phyloP scores from a whole-genome alignment of 2,797 vertebrate species.

The Petrocephalus schoutedeni region DNA sequence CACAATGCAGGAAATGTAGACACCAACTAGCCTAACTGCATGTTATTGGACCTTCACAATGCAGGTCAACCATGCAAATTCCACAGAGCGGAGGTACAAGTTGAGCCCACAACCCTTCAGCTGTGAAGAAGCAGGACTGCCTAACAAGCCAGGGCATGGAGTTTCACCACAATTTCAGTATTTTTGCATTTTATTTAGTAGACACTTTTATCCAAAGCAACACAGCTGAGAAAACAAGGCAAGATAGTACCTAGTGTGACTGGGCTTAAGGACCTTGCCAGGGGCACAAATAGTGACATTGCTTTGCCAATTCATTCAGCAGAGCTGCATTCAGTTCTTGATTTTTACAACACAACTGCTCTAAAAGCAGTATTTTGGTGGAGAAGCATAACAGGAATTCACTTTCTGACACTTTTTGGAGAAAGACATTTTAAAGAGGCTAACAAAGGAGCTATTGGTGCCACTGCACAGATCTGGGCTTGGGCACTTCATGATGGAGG shows the following conservation, averaged over 20 bases:
- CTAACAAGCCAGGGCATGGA: background rate
- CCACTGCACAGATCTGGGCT: constrained; percentile 56
- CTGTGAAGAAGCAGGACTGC: background rate
- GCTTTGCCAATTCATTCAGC: background rate
- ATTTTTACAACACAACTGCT: background rate
- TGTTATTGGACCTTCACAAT: background rate
- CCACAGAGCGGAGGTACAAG: background rate
- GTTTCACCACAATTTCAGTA: background rate
- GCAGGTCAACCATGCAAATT: background rate
- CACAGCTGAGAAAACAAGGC: background rate
- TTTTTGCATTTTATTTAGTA: background rate
- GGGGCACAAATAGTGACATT: background rate
- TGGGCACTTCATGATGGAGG: constrained; percentile 50
- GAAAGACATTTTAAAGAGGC: background rate
- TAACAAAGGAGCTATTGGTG: constrained; percentile 39
- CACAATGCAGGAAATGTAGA: background rate
- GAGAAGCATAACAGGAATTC: background rate
- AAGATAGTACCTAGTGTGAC: background rate
- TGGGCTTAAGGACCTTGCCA: background rate
- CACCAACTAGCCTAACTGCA: background rate
- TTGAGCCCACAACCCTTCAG: background rate
- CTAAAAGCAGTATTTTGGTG: background rate
- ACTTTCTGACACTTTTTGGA: background rate
- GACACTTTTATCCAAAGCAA: background rate
- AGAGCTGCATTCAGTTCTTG: background rate